These are phyloP conservation scores for Ptilonorhynchus violaceus DNA, from an alignment of 2,113 vertebrate species.

Conservation along the genomic window DNA sequence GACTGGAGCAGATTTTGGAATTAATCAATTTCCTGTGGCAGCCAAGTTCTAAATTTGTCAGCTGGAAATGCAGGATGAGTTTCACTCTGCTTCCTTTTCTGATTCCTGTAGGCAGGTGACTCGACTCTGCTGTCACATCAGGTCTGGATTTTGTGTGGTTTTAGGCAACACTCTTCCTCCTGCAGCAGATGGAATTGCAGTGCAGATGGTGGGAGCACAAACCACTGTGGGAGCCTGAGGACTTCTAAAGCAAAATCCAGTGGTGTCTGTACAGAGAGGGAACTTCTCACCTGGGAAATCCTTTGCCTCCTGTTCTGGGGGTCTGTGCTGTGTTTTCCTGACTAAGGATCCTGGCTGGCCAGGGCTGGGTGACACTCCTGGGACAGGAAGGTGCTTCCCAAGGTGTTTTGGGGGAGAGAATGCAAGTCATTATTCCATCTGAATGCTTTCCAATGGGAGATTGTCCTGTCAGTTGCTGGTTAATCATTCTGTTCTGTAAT, in stretches of 20 bases:
- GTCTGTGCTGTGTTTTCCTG: not conserved
- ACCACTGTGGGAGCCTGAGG: not conserved
- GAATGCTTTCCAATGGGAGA: not conserved
- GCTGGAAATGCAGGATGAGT: not conserved
- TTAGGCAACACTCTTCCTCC: not conserved
- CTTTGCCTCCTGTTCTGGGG: not conserved
- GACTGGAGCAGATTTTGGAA: not conserved
- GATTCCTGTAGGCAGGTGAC: not conserved
- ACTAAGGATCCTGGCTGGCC: not conserved
- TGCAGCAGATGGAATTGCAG: not conserved
- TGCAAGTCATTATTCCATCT: fast-evolving
- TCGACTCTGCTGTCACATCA: not conserved
- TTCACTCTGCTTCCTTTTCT: not conserved
- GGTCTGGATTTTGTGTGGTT: not conserved
- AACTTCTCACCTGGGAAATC: not conserved
- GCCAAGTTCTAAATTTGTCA: not conserved
- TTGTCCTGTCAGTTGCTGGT: not conserved
- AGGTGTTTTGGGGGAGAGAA: not conserved
- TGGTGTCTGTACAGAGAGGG: not conserved
- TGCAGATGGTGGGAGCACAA: not conserved
- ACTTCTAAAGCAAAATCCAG: not conserved
- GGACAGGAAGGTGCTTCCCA: not conserved
- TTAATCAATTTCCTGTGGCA: not conserved
- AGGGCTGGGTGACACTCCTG: not conserved
- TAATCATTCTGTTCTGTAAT: not conserved